Conservation (phyloP, 1,140 invertebrate genomes). For the Caenorhabditis tropicalis region DNA sequence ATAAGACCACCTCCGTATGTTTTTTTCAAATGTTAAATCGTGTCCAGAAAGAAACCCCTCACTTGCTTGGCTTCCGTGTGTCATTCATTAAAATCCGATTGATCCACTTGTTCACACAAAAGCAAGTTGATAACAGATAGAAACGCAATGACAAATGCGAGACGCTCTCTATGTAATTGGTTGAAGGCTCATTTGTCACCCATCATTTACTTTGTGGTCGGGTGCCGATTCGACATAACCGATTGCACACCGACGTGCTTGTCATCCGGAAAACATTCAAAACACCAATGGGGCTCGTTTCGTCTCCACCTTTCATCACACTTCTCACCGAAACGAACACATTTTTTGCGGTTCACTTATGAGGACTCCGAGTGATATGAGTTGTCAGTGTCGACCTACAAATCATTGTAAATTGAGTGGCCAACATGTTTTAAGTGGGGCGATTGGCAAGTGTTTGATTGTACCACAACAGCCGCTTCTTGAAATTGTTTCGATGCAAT, state of each 20-base stretch:
- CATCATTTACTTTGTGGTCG: slow-evolving; percentile 42
- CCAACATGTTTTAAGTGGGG: slow-evolving; percentile 36
- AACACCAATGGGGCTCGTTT: not conserved
- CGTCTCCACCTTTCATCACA: not conserved
- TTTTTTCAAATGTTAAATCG: no score
- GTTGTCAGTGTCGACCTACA: slow-evolving; percentile 8
- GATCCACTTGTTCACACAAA: slow-evolving; percentile 27
- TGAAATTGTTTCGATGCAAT: slow-evolving; percentile 1
- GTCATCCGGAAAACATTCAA: slow-evolving; percentile 26
- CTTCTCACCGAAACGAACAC: not conserved
- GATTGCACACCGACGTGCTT: not conserved
- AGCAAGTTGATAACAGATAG: slow-evolving; percentile 18
- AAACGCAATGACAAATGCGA: slow-evolving; percentile 36
- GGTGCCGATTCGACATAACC: slow-evolving; percentile 41
- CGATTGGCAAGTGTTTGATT: slow-evolving; percentile 25
- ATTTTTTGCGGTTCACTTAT: slow-evolving; percentile 33
- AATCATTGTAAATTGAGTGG: slow-evolving; percentile 35
- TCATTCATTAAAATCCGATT: not conserved
- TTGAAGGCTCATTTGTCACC: slow-evolving; percentile 44
- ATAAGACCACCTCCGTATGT: no score
- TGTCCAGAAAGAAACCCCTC: not conserved
- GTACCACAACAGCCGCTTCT: slow-evolving; percentile 33
- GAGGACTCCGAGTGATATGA: not conserved
- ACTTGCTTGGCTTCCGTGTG: not conserved
- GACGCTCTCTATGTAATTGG: slow-evolving; percentile 24